A percentile compares a stretch with the other conserved stretches of the same genome.
These are phyloP conservation scores for Mastacembelus armatus DNA, from an alignment of 2,797 vertebrate species.

Conservation along the genomic window DNA sequence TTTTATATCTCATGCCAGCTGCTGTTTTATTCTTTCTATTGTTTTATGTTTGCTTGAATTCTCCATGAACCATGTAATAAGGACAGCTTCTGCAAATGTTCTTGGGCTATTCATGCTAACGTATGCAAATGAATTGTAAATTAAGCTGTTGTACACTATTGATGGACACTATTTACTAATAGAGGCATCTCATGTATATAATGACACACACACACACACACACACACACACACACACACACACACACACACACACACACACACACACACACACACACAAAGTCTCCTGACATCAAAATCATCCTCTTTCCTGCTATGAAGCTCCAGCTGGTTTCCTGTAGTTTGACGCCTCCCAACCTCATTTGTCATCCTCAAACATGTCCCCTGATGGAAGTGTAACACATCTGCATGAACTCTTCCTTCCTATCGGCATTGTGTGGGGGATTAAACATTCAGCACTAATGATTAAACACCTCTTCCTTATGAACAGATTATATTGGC, in stretches of 20 bases:
- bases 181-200: too few species aligned
- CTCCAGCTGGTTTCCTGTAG: constrained; percentile 51
- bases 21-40: not conserved
- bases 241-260: too few species aligned
- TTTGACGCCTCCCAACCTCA: not conserved
- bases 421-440: constrained; percentile 23
- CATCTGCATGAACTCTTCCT: constrained; percentile 49
- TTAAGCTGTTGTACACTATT: too few species aligned
- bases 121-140: too few species aligned
- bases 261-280: not conserved
- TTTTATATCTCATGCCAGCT: constrained; percentile 1
- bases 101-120: not conserved
- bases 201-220: too few species aligned
- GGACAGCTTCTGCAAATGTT: not conserved
- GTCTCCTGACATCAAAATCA: constrained; percentile 15
- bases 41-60: not conserved
- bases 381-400: too few species aligned
- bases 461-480: constrained; percentile 25
- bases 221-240: too few species aligned
- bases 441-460: constrained; percentile 13
- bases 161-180: too few species aligned
- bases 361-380: too few species aligned
- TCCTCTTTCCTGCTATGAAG: constrained; percentile 25
- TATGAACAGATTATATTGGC: constrained; percentile 14
- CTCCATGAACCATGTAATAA: not conserved